Conservation (phyloP, 1,140 invertebrate species). For the Bombus ignitus region DNA sequence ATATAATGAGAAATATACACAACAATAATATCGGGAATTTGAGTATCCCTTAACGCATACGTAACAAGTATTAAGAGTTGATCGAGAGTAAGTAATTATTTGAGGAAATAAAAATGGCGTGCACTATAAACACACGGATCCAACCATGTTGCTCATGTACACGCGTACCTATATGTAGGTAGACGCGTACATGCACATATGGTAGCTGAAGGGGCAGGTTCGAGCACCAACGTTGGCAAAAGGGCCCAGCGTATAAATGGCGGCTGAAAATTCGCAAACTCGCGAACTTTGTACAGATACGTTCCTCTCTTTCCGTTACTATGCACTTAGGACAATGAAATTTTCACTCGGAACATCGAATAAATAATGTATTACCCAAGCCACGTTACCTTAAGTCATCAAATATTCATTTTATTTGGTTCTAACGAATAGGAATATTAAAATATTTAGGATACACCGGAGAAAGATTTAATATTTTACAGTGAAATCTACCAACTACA, state of each 20-base stretch:
- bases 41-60: too few species aligned
- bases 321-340: not conserved
- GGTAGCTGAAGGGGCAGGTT: conserved; percentile 61
- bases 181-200: conserved; percentile 49
- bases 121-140: not conserved
- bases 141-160: conserved; percentile 22
- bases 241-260: conserved; percentile 72
- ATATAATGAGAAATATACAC: too few species aligned
- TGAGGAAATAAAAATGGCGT: conserved; percentile 32
- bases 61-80: not conserved
- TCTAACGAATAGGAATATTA: not conserved
- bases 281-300: not conserved
- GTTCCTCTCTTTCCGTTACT: too few species aligned
- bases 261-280: conserved; percentile 64
- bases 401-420: not conserved
- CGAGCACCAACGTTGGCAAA: conserved; percentile 62
- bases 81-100: not conserved
- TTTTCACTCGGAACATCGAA: not conserved
- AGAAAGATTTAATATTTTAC: not conserved
- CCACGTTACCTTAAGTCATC: too few species aligned
- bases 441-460: too few species aligned
- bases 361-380: not conserved
- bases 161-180: conserved; percentile 35
- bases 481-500: not conserved
- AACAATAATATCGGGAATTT: too few species aligned